A percentile compares a stretch with the other conserved stretches of the same genome.
Evolutionary conservation across 2,113 vertebrate genomes (phyloP).

Genomic region (Columba livia): DNA sequence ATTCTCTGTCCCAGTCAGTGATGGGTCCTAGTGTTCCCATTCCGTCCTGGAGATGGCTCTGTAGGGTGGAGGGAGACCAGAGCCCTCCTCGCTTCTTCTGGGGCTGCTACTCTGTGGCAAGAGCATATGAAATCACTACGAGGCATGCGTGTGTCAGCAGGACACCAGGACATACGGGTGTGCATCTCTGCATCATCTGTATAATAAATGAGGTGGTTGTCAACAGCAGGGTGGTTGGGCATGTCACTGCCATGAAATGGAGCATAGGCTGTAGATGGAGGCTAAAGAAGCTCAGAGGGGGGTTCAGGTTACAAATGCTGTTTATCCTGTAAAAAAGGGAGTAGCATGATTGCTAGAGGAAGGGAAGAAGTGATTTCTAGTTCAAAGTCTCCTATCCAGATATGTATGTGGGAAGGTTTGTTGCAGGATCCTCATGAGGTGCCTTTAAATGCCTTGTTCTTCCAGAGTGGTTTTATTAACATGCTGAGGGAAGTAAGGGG

Average conservation of each 20-base stretch:
- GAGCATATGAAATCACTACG: neutral
- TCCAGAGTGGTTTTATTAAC: neutral
- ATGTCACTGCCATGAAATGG: neutral
- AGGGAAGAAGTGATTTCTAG: neutral
- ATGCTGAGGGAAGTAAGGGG: neutral
- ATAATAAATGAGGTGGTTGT: neutral
- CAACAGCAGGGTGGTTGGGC: neutral
- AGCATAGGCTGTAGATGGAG: neutral
- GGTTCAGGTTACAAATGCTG: neutral
- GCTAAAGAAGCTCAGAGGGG: neutral
- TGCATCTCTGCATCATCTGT: neutral
- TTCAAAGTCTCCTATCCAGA: neutral
- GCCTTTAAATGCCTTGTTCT: neutral
- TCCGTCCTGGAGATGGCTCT: neutral
- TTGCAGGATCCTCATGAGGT: neutral
- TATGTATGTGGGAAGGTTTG: neutral
- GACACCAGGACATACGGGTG: fast-evolving
- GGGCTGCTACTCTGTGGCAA: neutral
- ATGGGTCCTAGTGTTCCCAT: neutral
- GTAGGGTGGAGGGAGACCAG: neutral
- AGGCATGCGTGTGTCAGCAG: neutral
- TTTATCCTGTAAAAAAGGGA: neutral
- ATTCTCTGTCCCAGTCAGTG: neutral
- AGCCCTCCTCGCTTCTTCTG: neutral
- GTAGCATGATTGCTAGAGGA: neutral